Base-by-base conservation (phyloP, 2,888 invertebrate genomes). In the Gandaritis pyraliata region DNA sequence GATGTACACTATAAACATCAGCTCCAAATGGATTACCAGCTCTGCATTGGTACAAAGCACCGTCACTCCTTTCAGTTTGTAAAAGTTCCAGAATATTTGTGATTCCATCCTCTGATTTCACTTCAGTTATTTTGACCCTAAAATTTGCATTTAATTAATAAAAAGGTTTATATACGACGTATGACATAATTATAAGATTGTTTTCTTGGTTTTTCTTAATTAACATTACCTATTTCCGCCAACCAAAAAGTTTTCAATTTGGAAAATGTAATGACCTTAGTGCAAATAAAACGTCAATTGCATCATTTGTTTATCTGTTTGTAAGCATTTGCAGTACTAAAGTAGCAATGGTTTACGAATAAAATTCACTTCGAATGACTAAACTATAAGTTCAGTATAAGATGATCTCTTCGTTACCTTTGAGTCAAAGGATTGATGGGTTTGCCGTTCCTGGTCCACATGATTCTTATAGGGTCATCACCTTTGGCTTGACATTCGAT, bases 401-500 rank as follows among this genome's bases (percentile, higher is more conserved):
- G 8, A 33, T 33, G 33, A 33, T 33, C 33, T 33, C 33, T 33
- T 2, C 33, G 13, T 45, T 29, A 93, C 93, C 92, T 87, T 64
- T 92, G 92, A 0, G 91, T 92, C 60, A 92, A 76, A 2, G 91
- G 93, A 78, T 96, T 95, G 59, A 96, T 93, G 45, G 95, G 94
- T 67, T 95, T 95, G 66, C 94, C 94, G 80, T 96, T 96, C 73
- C 95, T 94, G 13, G 94, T 95, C 97, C 97, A 97, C 75, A 94
- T 94, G 45, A 97, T 95, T 72, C 95, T 94, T 66, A 97, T 95
- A 1, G 97, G 97, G 76, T 95, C 95, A 81, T 97, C 97, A 5
- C 97, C 97, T 77, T 95, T 95, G 1, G 96, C 96, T 71, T 95
- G 95, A 78, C 97, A 97, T 65, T 95, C 94, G 69, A 97, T 90